Evolutionary conservation across 1,140 invertebrate genomes (phyloP), one percentile per base, ranked within the genome.

Genomic region (Drosophila novamexicana): DNA sequence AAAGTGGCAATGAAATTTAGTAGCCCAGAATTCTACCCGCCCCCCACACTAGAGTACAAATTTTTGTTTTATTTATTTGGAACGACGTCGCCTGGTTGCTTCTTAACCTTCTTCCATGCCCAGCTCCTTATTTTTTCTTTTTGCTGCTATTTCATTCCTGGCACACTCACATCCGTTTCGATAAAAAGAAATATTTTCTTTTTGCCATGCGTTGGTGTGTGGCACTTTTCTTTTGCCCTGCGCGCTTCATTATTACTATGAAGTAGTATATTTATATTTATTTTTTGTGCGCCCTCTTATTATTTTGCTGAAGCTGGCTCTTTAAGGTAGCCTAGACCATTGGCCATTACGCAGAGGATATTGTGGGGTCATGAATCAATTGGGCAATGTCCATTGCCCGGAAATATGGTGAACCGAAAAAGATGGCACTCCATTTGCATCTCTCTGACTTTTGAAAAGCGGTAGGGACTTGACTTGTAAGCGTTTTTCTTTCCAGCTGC

Each of bases 121-220:
- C 42, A 34, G 7, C 32, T 37, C 32, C 32, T 67, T 14, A 14
- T 14, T 63, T 36, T 16, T 37, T 54, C 42, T 58, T 75, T 65
- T 63, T 69, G 47, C 74, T 88, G 79, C 74, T 89, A 80, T 83
- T 88, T 77, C 70, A 89, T 78, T 89, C 80, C 67, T 89, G 83
- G 88, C 83, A 91, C 88, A 88, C 89, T 88, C 81, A 82, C 89
- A 91, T 91, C 89, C 89, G 89, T 73, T 91, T 72, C 75, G 89
- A 91, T 91, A 91, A 89, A 91, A 91, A 91, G 89, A 91, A 91
- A 91, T 91, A 91, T 91, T 91, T 91, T 89, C 81, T 78, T 85
- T 85, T 91, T 84, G 83, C 73, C 82, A 79, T 79, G 77, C 77
- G 84, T 88, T 77, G 84, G 65, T 77, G 56, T 72, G 77, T 72